Evolutionary conservation across 2,888 invertebrate genomes (phyloP).

Genomic region (Lagria hirta): DNA sequence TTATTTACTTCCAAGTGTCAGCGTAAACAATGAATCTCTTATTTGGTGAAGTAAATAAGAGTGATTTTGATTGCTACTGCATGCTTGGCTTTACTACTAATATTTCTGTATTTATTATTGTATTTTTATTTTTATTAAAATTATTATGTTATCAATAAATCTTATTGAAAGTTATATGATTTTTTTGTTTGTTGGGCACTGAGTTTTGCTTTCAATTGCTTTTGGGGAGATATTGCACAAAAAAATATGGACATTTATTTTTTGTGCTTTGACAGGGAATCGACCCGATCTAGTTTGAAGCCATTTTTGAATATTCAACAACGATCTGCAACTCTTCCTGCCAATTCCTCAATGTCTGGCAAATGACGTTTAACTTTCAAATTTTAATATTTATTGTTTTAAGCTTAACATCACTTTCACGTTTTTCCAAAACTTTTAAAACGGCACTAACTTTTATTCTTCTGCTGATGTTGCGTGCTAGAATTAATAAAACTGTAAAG

Average conservation of each 20-base stretch:
- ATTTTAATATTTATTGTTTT: conserved; percentile 22
- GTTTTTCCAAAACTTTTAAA: conserved; percentile 21
- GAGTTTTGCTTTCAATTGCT: conserved; percentile 12
- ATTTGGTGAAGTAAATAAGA: conserved; percentile 13
- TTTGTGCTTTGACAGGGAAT: conserved; percentile 61
- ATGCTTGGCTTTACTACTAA: conserved; percentile 26
- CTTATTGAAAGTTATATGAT: conserved; percentile 18
- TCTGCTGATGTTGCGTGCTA: too few species aligned
- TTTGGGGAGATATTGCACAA: conserved; percentile 5
- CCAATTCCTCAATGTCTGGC: conserved; percentile 76
- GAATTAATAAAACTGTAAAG: conserved; percentile 20
- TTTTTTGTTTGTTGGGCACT: conserved; percentile 18
- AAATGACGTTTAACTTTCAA: conserved; percentile 43
- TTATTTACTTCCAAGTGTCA: conserved; percentile 20
- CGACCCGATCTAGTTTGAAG: conserved; percentile 75
- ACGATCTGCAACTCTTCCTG: conserved; percentile 85
- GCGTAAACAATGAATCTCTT: too few species aligned
- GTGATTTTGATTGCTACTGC: conserved; percentile 18
- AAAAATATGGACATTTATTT: too few species aligned
- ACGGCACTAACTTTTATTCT: conserved; percentile 28
- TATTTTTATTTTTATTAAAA: conserved; percentile 21
- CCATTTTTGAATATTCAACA: conserved; percentile 73
- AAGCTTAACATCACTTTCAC: conserved; percentile 17
- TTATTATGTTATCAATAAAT: conserved; percentile 20
- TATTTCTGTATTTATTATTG: conserved; percentile 23